Evolutionary conservation across 2,113 vertebrate species (phyloP), one percentile per base, ranked within the genome.

Genomic region (Lasiurus borealis): DNA sequence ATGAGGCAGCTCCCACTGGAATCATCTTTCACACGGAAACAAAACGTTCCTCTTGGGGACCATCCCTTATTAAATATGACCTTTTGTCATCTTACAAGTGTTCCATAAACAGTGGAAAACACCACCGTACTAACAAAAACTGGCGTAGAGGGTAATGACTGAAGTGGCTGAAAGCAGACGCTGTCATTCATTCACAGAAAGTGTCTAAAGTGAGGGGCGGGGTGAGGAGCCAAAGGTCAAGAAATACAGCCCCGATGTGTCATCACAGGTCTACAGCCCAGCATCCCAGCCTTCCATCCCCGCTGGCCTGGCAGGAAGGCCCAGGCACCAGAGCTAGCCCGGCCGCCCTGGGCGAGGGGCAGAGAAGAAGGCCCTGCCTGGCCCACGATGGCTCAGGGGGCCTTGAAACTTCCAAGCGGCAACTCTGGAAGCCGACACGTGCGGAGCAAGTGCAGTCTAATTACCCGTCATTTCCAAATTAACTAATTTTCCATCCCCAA

Each of bases 391-490:
- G 8, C 46, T 10, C 46, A 0, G 0, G 8, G 14, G 8, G 8
- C 46, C 77, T 76, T 1, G 19, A 54, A 89, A 8, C 14, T 68
- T 68, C 18, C 12, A 5, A 36, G 52, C 85, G 18, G 85, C 54
- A 12, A n/a, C 52, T 19, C 73, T 59, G 50, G 31, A 40, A 85
- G 68, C 77, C 1, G 0, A 57, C 40, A 15, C 7, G 6, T 21
- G 73, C 27, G 44, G 25, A 81, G 54, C 85, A 46, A 68, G 87
- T 4, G 14, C 25, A 34, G 29, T 12, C 85, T 94, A 52, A 85
- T 25, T 50, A 78, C 80, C 91, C 15, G 0, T 57, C 88, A 69
- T 95, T 96, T 96, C 91, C 96, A 75, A 54, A 91, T 71, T 73
- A 78, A 64, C 48, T 66, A 1, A 82, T 66, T 75, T 92, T 69